phyloP scores from a whole-genome alignment of 2,797 vertebrate species.

The Tenualosa thibaudeaui region DNA sequence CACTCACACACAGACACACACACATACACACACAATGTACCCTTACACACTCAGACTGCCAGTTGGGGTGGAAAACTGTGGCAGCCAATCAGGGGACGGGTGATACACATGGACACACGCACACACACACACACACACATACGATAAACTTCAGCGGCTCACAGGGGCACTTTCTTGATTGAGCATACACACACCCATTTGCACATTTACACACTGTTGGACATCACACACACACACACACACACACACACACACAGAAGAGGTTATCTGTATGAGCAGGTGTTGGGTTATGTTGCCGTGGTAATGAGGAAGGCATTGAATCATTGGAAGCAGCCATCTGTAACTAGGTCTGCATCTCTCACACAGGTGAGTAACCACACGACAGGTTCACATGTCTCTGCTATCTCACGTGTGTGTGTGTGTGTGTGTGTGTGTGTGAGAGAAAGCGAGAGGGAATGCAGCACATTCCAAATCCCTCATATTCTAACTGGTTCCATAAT shows the following conservation, averaged over 20 bases:
- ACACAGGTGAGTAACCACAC: background rate
- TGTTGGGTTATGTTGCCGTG: slow-evolving; percentile 31
- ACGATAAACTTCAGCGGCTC: background rate
- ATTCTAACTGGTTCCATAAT: too few relatives aligned
- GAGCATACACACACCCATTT: background rate
- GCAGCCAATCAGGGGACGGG: too few relatives aligned
- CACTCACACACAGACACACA: background rate
- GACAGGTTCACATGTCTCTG: background rate
- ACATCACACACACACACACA: slow-evolving; percentile 10
- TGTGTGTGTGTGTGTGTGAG: too few relatives aligned
- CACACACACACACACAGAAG: slow-evolving; percentile 40
- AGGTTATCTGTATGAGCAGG: slow-evolving; percentile 27
- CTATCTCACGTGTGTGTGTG: background rate
- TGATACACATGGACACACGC: too few relatives aligned
- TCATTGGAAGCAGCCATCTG: slow-evolving; percentile 15
- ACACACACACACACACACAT: background rate
- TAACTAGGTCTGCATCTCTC: background rate
- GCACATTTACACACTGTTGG: background rate
- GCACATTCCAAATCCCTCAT: too few relatives aligned
- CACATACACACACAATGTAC: background rate
- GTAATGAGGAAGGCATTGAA: slow-evolving; percentile 40
- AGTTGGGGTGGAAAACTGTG: background rate
- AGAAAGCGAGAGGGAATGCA: too few relatives aligned
- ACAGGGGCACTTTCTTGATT: background rate
- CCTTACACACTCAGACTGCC: background rate